These are phyloP conservation scores for Morus bassanus DNA, from an alignment of 2,797 vertebrate species.

Conservation along the genomic window DNA sequence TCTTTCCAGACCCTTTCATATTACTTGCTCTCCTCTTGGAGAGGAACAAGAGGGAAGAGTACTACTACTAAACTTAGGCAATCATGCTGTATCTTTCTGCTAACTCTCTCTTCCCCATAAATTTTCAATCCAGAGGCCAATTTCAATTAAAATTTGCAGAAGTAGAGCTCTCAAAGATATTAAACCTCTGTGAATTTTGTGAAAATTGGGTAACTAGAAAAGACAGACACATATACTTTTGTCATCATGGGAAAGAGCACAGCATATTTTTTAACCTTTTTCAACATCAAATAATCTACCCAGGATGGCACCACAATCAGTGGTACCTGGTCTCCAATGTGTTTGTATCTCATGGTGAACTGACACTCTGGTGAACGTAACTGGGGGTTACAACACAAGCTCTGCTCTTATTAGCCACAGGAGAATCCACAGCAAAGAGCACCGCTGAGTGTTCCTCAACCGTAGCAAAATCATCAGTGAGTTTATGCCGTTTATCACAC, in stretches of 20 bases:
- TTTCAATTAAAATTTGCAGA: neutral
- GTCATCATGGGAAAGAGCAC: neutral
- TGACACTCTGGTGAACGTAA: rapidly evolving
- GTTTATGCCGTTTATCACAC: neutral
- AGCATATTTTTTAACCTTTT: neutral
- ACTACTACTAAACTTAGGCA: neutral
- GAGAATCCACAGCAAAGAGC: neutral
- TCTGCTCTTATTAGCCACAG: neutral
- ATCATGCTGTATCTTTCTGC: neutral
- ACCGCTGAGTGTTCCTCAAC: neutral
- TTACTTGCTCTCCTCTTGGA: neutral
- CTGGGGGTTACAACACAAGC: rapidly evolving
- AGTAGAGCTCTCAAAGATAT: neutral
- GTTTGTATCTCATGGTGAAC: neutral
- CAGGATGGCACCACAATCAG: neutral
- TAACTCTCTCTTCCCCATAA: neutral
- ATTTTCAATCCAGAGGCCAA: neutral
- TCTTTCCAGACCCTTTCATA: neutral
- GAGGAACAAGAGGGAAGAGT: neutral
- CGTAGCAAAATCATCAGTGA: neutral
- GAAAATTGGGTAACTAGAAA: neutral
- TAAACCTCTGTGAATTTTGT: neutral
- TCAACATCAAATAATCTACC: neutral
- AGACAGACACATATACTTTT: neutral
- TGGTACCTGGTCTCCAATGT: neutral